These are phyloP conservation scores for Leucosticte australis DNA, from an alignment of 2,113 vertebrate genomes.

Conservation along the genomic window DNA sequence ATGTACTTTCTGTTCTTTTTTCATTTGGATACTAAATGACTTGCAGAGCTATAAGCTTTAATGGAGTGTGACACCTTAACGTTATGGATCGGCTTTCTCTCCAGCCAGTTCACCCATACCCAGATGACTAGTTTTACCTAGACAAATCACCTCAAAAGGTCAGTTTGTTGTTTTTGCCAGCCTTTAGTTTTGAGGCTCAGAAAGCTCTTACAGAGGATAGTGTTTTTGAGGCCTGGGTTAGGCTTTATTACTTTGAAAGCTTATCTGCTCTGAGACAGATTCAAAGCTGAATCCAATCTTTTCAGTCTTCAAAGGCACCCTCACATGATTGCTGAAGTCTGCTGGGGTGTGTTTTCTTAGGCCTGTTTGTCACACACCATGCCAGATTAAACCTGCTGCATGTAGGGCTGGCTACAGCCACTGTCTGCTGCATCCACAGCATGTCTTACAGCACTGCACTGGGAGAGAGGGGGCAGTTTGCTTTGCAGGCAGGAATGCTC, in stretches of 20 bases:
- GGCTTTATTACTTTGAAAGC: background rate
- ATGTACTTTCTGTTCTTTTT: background rate
- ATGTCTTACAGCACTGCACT: accelerated
- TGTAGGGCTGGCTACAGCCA: background rate
- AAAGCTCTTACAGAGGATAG: background rate
- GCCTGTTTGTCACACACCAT: background rate
- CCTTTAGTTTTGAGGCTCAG: background rate
- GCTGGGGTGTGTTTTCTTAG: background rate
- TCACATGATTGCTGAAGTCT: background rate
- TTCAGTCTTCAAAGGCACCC: background rate
- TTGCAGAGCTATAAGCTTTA: background rate
- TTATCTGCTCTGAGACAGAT: background rate
- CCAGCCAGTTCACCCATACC: background rate
- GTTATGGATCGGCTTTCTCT: background rate
- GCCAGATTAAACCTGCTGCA: background rate
- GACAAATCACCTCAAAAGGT: background rate
- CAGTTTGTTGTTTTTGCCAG: background rate
- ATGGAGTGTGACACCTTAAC: background rate
- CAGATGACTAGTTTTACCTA: background rate
- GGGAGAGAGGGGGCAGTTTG: background rate
- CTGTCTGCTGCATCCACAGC: background rate
- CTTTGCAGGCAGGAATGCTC: background rate
- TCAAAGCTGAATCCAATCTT: background rate
- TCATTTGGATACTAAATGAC: background rate
- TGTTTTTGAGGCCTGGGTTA: background rate